Evolutionary conservation across 2,113 vertebrate genomes (phyloP), one percentile per base, ranked within the genome.

Genomic region (Chitala chitala): DNA sequence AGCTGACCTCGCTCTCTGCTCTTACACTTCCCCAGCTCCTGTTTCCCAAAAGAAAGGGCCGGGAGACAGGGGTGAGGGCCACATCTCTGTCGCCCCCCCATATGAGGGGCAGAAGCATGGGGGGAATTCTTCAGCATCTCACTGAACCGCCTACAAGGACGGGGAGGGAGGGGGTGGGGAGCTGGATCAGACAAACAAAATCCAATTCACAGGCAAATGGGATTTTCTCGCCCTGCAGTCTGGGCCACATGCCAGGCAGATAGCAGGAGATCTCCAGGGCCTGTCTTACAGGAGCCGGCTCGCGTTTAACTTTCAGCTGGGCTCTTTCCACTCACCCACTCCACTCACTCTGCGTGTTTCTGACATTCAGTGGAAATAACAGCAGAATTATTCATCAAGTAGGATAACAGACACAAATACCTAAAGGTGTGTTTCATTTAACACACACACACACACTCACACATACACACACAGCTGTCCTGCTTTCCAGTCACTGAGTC

Each of bases 1-100:
- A 1, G 77, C 81, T 78, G 80, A 82, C 80, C 78, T 65, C 77
- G 78, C 81, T 77, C 79, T 54, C 73, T 80, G 75, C 80, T 83
- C 64, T 66, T n/a, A 44, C 64, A 48, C 42, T 66, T 66, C 64
- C 40, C n/a, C 64, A 66, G 56, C 65, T 74, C 72, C 46, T 71
- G 65, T 74, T 68, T 73, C 51, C 65, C 44, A 72, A 72, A 59
- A 55, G 59, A 72, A 72, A 22, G 72, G 63, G 65, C 20, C 13
- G 46, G 61, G 72, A 46, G 61, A 61, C 36, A 13, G 31, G 36
- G 9, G 29, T 40, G 24, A 36, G 33, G 64, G 51, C 36, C 33
- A 33, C 40, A 56, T 29, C 48, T 42, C 48, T 75, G 33, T 59
- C 33, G 31, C 40, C 56, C 74, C 64, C 58, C 40, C 55, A 50